Conservation (phyloP, 2,888 invertebrate genomes). For the Leptopterna dolabrata region DNA sequence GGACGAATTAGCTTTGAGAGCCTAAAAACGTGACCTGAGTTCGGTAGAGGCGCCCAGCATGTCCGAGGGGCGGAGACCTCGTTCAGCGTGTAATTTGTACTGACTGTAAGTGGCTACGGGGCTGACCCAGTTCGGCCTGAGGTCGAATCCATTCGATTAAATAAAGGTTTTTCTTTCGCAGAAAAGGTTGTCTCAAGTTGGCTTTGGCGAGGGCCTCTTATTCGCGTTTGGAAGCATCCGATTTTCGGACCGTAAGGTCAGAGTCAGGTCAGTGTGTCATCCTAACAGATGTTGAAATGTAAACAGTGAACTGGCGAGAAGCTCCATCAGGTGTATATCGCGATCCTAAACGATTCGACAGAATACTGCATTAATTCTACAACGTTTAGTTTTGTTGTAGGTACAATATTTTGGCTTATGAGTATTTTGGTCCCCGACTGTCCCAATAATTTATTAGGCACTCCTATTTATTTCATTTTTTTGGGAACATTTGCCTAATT, state of each 20-base stretch:
- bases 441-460: no score
- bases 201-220: background rate
- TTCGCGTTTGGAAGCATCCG: background rate
- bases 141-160: conserved; percentile 3
- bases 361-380: no score
- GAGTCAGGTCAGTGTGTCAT: background rate
- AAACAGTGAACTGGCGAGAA: no score
- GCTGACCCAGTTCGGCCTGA: background rate
- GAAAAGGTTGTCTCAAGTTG: background rate
- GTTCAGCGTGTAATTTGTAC: background rate
- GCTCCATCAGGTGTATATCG: no score
- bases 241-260: background rate
- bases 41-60: background rate
- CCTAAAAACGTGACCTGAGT: background rate
- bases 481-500: no score
- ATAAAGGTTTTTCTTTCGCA: background rate
- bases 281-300: background rate
- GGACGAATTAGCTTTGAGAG: background rate
- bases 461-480: no score
- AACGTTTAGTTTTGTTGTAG: no score
- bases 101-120: background rate
- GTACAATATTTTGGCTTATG: no score
- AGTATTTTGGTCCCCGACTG: no score
- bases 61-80: background rate
- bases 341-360: no score